Conservation (phyloP, 2,888 invertebrate genomes). For the Nesidiocoris tenuis region DNA sequence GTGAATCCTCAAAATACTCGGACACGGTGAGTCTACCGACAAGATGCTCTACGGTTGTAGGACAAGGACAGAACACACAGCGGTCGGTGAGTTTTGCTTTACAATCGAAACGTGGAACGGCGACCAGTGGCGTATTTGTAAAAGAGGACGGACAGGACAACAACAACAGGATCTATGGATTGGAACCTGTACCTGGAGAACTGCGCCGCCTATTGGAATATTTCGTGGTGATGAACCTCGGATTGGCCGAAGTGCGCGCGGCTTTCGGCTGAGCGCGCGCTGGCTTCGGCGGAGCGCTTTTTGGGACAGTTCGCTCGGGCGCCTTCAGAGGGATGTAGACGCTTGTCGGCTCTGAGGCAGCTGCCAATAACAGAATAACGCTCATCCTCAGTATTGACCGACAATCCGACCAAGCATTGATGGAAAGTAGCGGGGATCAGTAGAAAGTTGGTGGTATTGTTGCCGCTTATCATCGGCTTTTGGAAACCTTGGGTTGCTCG, state of each 20-base stretch:
- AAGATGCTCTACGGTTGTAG: neutral
- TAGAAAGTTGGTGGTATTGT: too few species aligned
- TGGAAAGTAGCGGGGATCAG: too few species aligned
- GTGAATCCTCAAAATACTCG: neutral
- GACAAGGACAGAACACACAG: neutral
- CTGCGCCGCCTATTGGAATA: neutral
- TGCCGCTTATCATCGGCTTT: too few species aligned
- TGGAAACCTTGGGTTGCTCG: too few species aligned
- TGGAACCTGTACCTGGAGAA: neutral
- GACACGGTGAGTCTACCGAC: neutral
- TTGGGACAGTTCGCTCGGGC: neutral
- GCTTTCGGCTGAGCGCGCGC: neutral
- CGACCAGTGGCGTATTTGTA: neutral
- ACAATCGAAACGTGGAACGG: neutral
- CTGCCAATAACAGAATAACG: slow-evolving; percentile 1
- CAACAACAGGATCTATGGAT: neutral
- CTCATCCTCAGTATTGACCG: too few species aligned
- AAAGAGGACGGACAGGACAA: neutral
- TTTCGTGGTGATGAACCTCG: neutral
- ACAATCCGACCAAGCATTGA: neutral
- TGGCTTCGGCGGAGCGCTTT: neutral
- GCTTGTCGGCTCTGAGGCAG: slow-evolving; percentile 10
- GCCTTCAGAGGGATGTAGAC: slow-evolving; percentile 35
- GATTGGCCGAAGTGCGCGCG: too few species aligned
- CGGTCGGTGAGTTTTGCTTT: neutral